phyloP scores from a whole-genome alignment of 1,140 invertebrate genomes.

The Agraylea sexmaculata region DNA sequence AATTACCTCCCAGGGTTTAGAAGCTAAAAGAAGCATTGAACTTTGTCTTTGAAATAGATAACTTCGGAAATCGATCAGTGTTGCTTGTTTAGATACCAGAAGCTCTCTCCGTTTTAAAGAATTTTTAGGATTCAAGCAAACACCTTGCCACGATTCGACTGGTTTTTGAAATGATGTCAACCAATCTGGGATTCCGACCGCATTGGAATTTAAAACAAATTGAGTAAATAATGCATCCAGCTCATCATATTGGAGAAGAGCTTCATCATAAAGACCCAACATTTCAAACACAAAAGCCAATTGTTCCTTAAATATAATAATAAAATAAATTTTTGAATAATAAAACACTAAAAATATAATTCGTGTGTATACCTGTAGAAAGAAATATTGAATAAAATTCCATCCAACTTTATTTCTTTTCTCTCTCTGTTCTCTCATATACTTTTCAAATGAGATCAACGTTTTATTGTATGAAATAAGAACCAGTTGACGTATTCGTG shows the following conservation, averaged over 20 bases:
- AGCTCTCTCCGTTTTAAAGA: conserved; percentile 56
- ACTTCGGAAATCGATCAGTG: conserved; percentile 81
- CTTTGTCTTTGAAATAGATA: conserved; percentile 92
- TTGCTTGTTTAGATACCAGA: conserved; percentile 57
- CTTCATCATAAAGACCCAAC: conserved; percentile 86
- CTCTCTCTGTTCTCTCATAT: conserved; percentile 81
- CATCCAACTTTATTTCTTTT: conserved; percentile 80
- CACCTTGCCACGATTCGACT: conserved; percentile 70
- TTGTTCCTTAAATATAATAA: conserved; percentile 65
- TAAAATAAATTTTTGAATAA: conserved; percentile 2
- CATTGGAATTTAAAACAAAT: conserved; percentile 84
- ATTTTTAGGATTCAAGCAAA: conserved; percentile 56
- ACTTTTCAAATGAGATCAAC: conserved; percentile 78
- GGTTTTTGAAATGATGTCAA: conserved; percentile 61
- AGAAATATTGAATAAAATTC: conserved; percentile 92
- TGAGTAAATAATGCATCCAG: conserved; percentile 94
- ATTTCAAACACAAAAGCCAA: conserved; percentile 90
- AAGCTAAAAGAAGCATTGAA: conserved; percentile 66
- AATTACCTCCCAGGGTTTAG: conserved; percentile 69
- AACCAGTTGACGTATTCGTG: conserved; percentile 70
- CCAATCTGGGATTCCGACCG: conserved; percentile 75
- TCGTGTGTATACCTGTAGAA: conserved; percentile 58
- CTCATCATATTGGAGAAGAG: conserved; percentile 94
- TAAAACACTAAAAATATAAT: conserved; percentile 2
- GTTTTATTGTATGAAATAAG: conserved; percentile 79